A percentile compares a stretch with the other conserved stretches of the same genome.
These are phyloP conservation scores for Kryptolebias marmoratus DNA, from an alignment of 2,113 vertebrate genomes.

Conservation along the genomic window DNA sequence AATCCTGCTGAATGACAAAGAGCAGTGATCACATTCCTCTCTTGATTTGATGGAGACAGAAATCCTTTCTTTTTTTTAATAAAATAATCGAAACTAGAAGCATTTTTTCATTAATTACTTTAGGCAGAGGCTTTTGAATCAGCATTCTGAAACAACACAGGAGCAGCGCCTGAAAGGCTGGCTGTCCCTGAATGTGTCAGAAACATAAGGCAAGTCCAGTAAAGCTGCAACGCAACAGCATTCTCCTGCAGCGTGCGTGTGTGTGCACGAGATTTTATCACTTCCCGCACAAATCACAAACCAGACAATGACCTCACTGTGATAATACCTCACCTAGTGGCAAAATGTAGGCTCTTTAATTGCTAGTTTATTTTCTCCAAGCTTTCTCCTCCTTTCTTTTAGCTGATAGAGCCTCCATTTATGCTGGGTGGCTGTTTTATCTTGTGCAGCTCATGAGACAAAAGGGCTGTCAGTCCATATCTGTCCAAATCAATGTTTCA, in stretches of 20 bases:
- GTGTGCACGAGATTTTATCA: background rate
- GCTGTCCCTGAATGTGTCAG: background rate
- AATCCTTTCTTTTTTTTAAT: background rate
- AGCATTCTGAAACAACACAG: background rate
- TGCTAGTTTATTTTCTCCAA: background rate
- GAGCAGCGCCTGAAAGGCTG: background rate
- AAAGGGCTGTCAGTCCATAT: slow-evolving; percentile 9
- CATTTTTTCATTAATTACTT: background rate
- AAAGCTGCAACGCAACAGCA: no score
- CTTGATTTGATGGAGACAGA: background rate
- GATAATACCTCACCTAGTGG: background rate
- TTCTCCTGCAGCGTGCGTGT: background rate
- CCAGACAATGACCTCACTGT: slow-evolving; percentile 5
- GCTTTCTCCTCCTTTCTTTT: background rate
- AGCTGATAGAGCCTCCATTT: slow-evolving; percentile 8
- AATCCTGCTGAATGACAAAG: background rate
- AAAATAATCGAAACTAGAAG: background rate
- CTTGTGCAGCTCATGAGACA: background rate
- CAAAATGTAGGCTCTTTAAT: background rate
- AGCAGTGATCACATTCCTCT: background rate
- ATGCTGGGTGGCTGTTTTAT: background rate
- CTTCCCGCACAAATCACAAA: background rate
- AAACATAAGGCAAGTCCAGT: background rate
- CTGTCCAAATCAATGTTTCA: background rate
- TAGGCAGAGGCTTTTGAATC: no score